Evolutionary conservation across 2,797 vertebrate species (phyloP).

Genomic region (Sphenopsis melanotis): DNA sequence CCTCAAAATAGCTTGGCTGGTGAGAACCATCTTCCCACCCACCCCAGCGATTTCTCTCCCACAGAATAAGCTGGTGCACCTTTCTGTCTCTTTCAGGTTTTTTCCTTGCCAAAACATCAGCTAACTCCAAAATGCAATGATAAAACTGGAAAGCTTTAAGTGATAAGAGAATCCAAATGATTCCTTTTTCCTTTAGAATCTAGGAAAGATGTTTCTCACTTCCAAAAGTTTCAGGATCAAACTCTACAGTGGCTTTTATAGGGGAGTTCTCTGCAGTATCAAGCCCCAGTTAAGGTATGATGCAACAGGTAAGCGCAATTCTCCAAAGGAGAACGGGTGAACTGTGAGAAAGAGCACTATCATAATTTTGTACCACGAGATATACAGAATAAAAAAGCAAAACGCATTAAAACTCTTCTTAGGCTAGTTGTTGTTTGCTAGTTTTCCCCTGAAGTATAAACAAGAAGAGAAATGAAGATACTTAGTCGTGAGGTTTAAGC

Average conservation of each 20-base stretch:
- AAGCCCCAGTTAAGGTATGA: neutral
- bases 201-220: neutral
- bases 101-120: neutral
- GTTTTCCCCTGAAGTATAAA: neutral
- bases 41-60: neutral
- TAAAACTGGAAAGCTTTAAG: neutral
- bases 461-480: neutral
- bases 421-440: rapidly evolving
- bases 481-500: neutral
- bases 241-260: neutral
- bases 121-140: neutral
- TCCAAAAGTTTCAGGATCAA: neutral
- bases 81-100: neutral
- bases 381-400: neutral
- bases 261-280: neutral
- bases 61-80: rapidly evolving
- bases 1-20: neutral
- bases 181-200: neutral
- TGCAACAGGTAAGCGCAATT: neutral
- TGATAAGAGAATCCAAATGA: neutral
- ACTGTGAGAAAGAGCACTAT: neutral
- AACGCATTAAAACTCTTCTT: neutral
- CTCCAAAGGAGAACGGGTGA: neutral
- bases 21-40: neutral
- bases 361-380: neutral